phyloP scores from a whole-genome alignment of 2,797 vertebrate species.

The Ctenosaura bakeri region DNA sequence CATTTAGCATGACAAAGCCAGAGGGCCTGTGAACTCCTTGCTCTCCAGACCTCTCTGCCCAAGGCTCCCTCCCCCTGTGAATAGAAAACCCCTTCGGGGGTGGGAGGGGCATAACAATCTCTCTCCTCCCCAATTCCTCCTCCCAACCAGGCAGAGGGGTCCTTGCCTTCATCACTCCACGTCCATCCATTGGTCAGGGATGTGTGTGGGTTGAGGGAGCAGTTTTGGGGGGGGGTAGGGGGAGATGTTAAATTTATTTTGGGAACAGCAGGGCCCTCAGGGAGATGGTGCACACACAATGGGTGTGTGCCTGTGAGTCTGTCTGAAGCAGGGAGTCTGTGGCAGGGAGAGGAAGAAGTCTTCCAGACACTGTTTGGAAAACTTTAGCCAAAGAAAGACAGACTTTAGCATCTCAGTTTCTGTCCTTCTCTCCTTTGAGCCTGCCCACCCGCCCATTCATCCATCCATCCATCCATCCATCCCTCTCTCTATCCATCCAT shows the following conservation, averaged over 20 bases:
- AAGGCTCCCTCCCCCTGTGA: constrained; percentile 15
- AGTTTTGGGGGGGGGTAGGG: no score
- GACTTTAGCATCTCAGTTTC: no score
- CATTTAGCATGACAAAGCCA: constrained; percentile 87
- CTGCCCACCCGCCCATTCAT: no score
- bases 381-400: background rate
- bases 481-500: no score
- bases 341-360: no score
- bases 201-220: no score
- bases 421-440: no score
- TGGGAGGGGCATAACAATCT: constrained; percentile 65
- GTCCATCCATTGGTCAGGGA: constrained; percentile 34
- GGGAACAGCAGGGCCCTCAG: background rate
- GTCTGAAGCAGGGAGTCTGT: no score
- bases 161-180: constrained; percentile 29
- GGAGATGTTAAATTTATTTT: background rate
- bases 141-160: background rate
- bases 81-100: constrained; percentile 57
- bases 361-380: background rate
- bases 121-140: constrained; percentile 11
- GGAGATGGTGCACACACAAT: background rate
- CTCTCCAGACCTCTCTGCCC: constrained; percentile 78
- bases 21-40: constrained; percentile 91
- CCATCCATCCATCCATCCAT: no score
- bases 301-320: background rate